Evolutionary conservation across 2,888 invertebrate genomes (phyloP).

Genomic region (Chaetoderma sp.): DNA sequence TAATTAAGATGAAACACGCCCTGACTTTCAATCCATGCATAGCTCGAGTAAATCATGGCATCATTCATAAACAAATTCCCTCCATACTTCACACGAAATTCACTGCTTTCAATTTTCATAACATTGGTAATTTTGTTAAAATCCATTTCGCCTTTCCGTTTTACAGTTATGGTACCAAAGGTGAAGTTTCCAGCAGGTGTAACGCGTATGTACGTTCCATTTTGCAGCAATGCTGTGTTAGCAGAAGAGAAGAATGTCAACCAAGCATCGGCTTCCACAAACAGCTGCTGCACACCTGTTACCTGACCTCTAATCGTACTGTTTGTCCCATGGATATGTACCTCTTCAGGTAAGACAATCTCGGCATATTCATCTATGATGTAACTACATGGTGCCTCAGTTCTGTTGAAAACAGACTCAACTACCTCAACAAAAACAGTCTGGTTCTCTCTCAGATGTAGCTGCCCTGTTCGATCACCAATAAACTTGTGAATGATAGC

Average conservation of each 20-base stretch:
- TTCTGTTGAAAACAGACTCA: slow-evolving; percentile 47
- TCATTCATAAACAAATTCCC: slow-evolving; percentile 50
- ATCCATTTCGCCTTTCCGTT: slow-evolving; percentile 40
- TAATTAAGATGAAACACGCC: slow-evolving; percentile 53
- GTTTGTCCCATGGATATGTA: slow-evolving; percentile 54
- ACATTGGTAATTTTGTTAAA: slow-evolving; percentile 39
- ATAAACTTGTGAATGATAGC: slow-evolving; percentile 48
- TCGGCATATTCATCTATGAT: slow-evolving; percentile 47
- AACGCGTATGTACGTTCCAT: slow-evolving; percentile 39
- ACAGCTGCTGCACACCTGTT: slow-evolving; percentile 46
- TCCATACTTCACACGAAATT: slow-evolving; percentile 48
- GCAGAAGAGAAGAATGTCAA: slow-evolving; percentile 48
- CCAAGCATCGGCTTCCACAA: slow-evolving; percentile 40
- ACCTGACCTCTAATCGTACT: slow-evolving; percentile 47
- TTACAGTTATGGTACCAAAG: slow-evolving; percentile 46
- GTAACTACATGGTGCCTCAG: slow-evolving; percentile 54
- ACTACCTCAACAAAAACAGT: slow-evolving; percentile 48
- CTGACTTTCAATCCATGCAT: slow-evolving; percentile 54
- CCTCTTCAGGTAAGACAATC: slow-evolving; percentile 47
- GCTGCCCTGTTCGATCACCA: slow-evolving; percentile 51
- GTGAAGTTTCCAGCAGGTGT: slow-evolving; percentile 46
- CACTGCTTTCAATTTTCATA: slow-evolving; percentile 39
- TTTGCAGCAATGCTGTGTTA: slow-evolving; percentile 46
- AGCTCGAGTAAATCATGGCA: slow-evolving; percentile 46
- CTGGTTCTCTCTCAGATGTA: slow-evolving; percentile 46